phyloP scores from a whole-genome alignment of 2,888 invertebrate species.

The Eupithecia insigniata region DNA sequence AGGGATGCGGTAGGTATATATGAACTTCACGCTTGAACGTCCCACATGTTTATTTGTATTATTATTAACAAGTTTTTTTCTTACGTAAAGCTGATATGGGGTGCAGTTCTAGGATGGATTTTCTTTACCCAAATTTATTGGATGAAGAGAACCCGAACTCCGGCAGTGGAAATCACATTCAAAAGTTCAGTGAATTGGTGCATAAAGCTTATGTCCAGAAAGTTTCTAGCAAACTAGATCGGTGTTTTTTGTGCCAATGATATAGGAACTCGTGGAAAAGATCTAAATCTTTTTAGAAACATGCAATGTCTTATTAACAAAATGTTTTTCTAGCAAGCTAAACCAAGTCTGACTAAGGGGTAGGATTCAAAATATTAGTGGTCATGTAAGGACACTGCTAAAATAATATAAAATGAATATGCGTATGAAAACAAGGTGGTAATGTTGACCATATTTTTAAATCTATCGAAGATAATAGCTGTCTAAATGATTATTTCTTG shows the following conservation, averaged over 20 bases:
- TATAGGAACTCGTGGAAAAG: neutral
- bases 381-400: slow-evolving; percentile 47
- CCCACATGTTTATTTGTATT: neutral
- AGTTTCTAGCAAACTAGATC: neutral
- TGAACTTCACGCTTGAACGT: neutral
- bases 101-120: slow-evolving; percentile 1
- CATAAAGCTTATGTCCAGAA: neutral
- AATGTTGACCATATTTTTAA: slow-evolving; percentile 23
- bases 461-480: neutral
- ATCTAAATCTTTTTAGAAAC: neutral
- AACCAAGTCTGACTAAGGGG: neutral
- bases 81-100: neutral
- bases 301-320: neutral
- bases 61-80: neutral
- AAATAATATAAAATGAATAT: slow-evolving; percentile 55
- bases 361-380: slow-evolving; percentile 18
- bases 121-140: neutral
- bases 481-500: neutral
- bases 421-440: slow-evolving; percentile 44
- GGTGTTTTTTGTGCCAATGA: neutral
- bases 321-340: neutral
- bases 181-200: neutral
- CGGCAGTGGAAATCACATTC: neutral
- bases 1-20: neutral
- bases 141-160: neutral